Base-by-base conservation (phyloP, 1,140 invertebrate genomes). In the Zaprionus ghesquierei region DNA sequence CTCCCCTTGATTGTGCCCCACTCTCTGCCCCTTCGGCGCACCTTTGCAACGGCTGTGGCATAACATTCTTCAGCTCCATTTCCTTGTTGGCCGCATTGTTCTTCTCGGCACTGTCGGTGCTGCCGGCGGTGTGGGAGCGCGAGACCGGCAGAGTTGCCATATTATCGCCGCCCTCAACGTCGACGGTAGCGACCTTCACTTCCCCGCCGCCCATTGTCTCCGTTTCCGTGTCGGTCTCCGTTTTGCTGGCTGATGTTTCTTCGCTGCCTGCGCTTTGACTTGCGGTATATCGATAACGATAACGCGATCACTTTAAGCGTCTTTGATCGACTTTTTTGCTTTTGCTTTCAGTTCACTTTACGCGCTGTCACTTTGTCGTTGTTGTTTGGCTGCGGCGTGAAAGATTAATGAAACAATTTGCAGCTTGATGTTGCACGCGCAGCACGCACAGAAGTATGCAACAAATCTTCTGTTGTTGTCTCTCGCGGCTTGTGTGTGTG, bases 101-200 rank as follows among this genome's bases (percentile, higher is more conserved):
- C 92, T 95, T 96, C 91, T 96, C 95, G 38, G 95, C 95, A 75
- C 94, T 95, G 81, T 95, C 95, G 90, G 94, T 93, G 92, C 94
- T 93, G 92, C 94, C 93, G 79, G 93, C 92, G 82, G 92, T 86
- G 87, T 94, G 94, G 81, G 95, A 94, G 73, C 95, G 94, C 90
- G 94, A 94, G 27, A 97, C 96, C 56, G 96, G 96, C 91, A 97
- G 93, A 8, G 96, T 97, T 77, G 96, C 96, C 94, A 96, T 97
- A 92, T 97, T 96, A 93, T 96, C 96, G 69, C 95, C 94, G 54
- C 95, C 94, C 92, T 96, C 96, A 81, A 96, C 94, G 92, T 97
- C 96, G 70, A 97, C 96, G 35, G 96, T 97, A 74, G 96, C 95
- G 92, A 97, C 95, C 93, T 96, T 97, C 92, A 97, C 95, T 93